Evolutionary conservation across 2,888 invertebrate species (phyloP).

Genomic region (Pomacea canaliculata): DNA sequence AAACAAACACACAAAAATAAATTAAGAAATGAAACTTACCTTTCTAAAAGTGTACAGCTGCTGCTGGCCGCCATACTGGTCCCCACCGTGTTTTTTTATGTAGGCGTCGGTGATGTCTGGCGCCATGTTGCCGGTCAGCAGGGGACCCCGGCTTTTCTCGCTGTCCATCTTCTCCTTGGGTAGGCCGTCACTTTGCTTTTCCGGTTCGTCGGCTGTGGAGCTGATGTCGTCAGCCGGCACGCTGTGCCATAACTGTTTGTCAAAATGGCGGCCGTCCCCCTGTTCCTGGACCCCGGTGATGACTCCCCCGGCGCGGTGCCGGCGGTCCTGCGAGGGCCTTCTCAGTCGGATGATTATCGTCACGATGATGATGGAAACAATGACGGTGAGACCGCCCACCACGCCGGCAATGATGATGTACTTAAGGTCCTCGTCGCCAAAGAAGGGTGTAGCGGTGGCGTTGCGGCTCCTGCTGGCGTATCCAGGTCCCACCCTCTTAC

Average conservation of each 20-base stretch:
- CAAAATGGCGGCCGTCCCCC: conserved; percentile 38
- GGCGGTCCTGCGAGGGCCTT: conserved; percentile 25
- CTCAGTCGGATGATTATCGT: conserved; percentile 37
- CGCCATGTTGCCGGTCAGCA: conserved; percentile 14
- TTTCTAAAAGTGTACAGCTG: conserved; percentile 42
- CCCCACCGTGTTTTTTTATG: conserved; percentile 33
- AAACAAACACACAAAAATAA: not conserved
- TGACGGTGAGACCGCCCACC: conserved; percentile 38
- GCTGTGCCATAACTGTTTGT: conserved; percentile 42
- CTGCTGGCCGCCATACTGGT: conserved; percentile 35
- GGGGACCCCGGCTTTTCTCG: conserved; percentile 25
- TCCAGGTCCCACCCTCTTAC: not conserved
- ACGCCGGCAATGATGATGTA: conserved; percentile 43
- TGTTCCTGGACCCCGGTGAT: conserved; percentile 39
- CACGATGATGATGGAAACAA: conserved; percentile 40
- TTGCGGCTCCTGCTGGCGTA: not conserved
- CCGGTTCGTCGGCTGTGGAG: conserved; percentile 26
- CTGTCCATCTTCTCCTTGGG: conserved; percentile 24
- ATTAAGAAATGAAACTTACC: conserved; percentile 25
- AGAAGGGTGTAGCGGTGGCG: conserved; percentile 14
- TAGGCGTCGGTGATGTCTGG: conserved; percentile 36
- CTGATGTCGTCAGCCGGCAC: conserved; percentile 39
- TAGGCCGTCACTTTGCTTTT: conserved; percentile 22
- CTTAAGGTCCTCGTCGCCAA: conserved; percentile 33
- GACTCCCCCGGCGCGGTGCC: conserved; percentile 26